Percentiles rank a stretch among this genome's conserved stretches.
Evolutionary conservation across 2,113 vertebrate species (phyloP).

Genomic region (Lonchura striata): DNA sequence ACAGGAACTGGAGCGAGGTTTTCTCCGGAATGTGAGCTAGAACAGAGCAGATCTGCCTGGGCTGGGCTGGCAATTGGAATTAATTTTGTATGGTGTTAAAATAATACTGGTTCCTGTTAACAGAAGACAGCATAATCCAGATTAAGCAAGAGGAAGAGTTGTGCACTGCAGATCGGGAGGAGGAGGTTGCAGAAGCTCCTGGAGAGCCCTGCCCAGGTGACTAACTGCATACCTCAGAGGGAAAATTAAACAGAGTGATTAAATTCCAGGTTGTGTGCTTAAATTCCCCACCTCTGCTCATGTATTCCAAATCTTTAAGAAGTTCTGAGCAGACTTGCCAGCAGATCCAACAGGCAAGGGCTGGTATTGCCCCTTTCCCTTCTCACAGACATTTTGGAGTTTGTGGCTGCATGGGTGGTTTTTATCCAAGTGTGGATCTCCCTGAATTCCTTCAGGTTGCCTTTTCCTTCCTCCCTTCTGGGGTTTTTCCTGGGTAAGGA

Average conservation of each 20-base stretch:
- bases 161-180: background rate
- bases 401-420: background rate
- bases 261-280: background rate
- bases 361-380: background rate
- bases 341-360: accelerated
- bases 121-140: background rate
- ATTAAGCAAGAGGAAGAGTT: conserved; percentile 20
- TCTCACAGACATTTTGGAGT: background rate
- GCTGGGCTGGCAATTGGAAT: background rate
- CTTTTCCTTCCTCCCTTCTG: background rate
- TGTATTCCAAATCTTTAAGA: background rate
- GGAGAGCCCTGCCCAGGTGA: background rate
- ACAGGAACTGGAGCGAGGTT: background rate
- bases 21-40: background rate
- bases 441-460: background rate
- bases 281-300: background rate
- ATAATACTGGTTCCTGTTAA: background rate
- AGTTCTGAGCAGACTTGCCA: background rate
- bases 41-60: background rate
- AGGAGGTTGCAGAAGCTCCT: background rate
- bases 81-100: background rate
- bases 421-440: background rate
- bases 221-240: background rate
- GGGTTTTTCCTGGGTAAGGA: background rate
- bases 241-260: background rate